A percentile compares a stretch with the other conserved stretches of the same genome.
phyloP scores from a whole-genome alignment of 2,113 vertebrate genomes.

The Anas platyrhynchos region DNA sequence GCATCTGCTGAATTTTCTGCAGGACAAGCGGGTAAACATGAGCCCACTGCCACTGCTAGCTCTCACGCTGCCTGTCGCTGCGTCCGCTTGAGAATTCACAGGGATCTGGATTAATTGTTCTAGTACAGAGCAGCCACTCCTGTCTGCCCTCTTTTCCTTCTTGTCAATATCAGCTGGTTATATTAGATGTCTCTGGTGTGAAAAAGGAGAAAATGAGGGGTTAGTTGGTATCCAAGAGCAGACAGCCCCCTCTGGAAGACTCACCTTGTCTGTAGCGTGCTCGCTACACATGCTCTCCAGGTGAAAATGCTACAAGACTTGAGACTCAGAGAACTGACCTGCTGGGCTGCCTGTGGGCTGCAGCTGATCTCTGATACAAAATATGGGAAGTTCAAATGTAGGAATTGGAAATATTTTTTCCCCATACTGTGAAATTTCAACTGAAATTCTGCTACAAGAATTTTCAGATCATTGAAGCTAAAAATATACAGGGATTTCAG shows the following conservation, averaged over 20 bases:
- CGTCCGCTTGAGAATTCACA: neutral
- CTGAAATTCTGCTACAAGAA: neutral
- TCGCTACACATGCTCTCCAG: neutral
- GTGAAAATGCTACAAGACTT: neutral
- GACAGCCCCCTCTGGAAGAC: neutral
- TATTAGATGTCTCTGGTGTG: neutral
- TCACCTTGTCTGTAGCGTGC: neutral
- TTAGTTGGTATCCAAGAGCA: neutral
- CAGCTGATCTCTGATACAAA: neutral
- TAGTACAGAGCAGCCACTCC: neutral
- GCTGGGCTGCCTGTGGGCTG: neutral
- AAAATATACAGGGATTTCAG: neutral
- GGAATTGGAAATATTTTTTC: neutral
- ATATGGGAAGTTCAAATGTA: neutral
- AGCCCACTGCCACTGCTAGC: neutral
- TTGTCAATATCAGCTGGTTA: neutral
- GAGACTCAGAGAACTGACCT: neutral
- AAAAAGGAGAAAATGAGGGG: neutral
- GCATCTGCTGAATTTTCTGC: neutral
- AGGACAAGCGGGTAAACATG: neutral
- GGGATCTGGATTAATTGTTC: neutral
- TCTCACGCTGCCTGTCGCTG: neutral
- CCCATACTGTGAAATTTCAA: neutral
- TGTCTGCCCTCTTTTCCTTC: neutral
- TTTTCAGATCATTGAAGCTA: neutral